phyloP scores from a whole-genome alignment of 2,113 vertebrate genomes.

The Myodes glareolus region DNA sequence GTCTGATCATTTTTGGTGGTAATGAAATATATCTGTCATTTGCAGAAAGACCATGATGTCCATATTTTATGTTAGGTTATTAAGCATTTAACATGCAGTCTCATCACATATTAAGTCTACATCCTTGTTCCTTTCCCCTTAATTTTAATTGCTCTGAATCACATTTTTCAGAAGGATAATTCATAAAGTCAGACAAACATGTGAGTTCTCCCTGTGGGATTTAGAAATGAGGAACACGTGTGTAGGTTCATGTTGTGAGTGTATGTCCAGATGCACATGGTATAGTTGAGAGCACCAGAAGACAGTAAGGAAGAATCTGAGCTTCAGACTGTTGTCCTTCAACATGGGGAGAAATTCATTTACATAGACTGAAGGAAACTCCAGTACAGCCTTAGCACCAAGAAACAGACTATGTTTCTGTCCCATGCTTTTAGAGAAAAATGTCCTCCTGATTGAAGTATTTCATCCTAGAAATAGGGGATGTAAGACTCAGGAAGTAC shows the following conservation, averaged over 20 bases:
- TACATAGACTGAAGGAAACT: background rate
- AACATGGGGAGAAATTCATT: background rate
- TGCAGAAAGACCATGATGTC: background rate
- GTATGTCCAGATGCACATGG: background rate
- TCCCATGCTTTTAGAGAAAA: background rate
- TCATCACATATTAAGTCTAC: background rate
- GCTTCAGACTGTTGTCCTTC: background rate
- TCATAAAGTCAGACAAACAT: background rate
- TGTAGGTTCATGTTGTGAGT: background rate
- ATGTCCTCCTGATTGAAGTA: background rate
- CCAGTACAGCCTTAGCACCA: background rate
- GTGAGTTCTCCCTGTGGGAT: background rate
- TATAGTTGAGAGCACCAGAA: background rate
- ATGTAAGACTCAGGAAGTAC: background rate
- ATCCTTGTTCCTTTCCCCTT: background rate
- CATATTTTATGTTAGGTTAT: constrained; percentile 7
- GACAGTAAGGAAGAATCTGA: background rate
- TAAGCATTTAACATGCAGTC: background rate
- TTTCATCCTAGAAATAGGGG: background rate
- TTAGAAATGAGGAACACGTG: background rate
- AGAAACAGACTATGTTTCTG: background rate
- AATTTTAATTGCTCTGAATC: background rate
- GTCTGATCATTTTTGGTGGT: background rate
- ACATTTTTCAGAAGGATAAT: constrained; percentile 17
- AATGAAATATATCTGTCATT: background rate